Base-by-base conservation (phyloP, 2,797 vertebrate species). In the Sitta carolinensis region DNA sequence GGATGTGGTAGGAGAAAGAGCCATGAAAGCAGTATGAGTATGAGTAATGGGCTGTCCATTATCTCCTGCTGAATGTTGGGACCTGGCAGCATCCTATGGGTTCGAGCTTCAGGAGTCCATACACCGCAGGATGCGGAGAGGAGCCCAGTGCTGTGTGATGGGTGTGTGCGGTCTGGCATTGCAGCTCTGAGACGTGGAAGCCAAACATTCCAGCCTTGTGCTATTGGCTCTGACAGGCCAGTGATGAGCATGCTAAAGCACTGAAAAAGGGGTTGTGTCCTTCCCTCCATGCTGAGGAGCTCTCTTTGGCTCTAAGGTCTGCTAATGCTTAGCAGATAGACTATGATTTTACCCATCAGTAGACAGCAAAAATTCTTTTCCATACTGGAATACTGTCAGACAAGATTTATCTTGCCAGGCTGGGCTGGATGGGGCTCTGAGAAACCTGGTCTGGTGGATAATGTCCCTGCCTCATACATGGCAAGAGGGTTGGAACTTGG, bases 71-170 rank as follows among this genome's bases (percentile, higher is more conserved):
- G 51, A 48, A 11, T n/a, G 32, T 25, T 1, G 0, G 42, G 45
- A 52, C 26, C 36, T 1, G 3, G 8, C 61, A 50, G 57, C 15
- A 25, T 51, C 36, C 40, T 26, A 0, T 27, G 43, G 32, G 18
- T 40, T 58, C 9, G 27, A 9, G 34, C 36, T 80, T 52, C 6
- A 3, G 51, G 75, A 36, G 27, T 8, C 55, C 21, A 1, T 13
- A 2, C 1, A 0, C 13, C 7, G 3, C 4, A 32, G 47, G 63
- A 0, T 16, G 0, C 1, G 12, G 75, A 74, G 74, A 76, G 52
- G 26, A 76, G 40, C n/a, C 8, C 21, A 10, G 69, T 40, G 32
- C 54, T 43, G 34, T 0, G 0, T 15, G 38, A 10, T 25, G 32
- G 13, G 9, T 42, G n/a, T 20, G 43, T 25, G 32, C 3, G 0